phyloP scores from a whole-genome alignment of 1,140 invertebrate species.

The Bombus superbus region DNA sequence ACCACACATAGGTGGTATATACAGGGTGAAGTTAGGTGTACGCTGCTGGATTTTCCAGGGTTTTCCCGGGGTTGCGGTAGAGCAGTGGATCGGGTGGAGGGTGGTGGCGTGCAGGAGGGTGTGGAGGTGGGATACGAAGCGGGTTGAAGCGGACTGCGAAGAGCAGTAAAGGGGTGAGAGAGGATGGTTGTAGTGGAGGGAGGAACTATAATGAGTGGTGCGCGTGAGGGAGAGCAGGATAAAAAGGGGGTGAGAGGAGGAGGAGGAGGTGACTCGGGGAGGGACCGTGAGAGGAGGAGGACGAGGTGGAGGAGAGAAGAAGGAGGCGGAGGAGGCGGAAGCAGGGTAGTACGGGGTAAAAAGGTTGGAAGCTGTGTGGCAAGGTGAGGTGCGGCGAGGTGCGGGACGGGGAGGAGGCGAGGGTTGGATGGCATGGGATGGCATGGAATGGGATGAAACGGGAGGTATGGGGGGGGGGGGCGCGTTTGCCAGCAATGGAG shows the following conservation, averaged over 20 bases:
- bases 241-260: conserved; percentile 66
- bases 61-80: conserved; percentile 81
- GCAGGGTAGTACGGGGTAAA: conserved; percentile 73
- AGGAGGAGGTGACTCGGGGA: conserved; percentile 63
- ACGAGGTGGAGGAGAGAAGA: not conserved
- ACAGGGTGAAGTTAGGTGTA: conserved; percentile 74
- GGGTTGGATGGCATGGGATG: conserved; percentile 39
- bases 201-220: conserved; percentile 79
- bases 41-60: conserved; percentile 81
- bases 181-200: conserved; percentile 54
- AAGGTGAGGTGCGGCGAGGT: conserved; percentile 63
- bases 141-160: conserved; percentile 49
- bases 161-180: conserved; percentile 41
- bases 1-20: conserved; percentile 33
- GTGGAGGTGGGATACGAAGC: conserved; percentile 44
- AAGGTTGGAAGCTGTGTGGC: conserved; percentile 78
- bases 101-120: conserved; percentile 48
- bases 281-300: conserved; percentile 11
- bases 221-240: conserved; percentile 73
- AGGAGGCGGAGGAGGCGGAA: conserved; percentile 47
- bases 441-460: conserved; percentile 45
- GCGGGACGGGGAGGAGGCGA: conserved; percentile 54
- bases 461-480: conserved; percentile 7
- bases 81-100: conserved; percentile 68
- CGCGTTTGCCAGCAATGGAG: conserved; percentile 43